These are phyloP conservation scores for Macaria notata DNA, from an alignment of 2,888 invertebrate species.

Conservation along the genomic window DNA sequence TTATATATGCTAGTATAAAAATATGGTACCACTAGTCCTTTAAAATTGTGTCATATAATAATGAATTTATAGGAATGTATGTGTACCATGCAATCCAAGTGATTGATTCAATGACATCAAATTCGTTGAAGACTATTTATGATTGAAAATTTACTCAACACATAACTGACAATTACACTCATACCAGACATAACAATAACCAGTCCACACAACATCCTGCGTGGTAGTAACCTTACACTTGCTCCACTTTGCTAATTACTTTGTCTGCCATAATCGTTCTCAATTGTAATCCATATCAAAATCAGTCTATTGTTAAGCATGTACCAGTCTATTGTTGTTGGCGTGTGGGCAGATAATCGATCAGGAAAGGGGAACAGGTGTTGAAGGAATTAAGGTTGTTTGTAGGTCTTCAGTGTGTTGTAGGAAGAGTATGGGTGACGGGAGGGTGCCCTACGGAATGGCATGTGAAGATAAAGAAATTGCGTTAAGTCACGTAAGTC, in stretches of 20 bases:
- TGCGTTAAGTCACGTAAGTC: too few species aligned
- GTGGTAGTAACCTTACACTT: slow-evolving; percentile 37
- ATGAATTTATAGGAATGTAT: too few species aligned
- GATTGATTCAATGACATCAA: too few species aligned
- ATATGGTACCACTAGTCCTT: too few species aligned
- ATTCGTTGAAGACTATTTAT: too few species aligned
- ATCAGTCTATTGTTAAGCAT: not conserved
- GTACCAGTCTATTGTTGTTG: slow-evolving; percentile 9
- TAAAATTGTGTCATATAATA: too few species aligned
- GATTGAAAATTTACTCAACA: too few species aligned
- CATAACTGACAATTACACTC: too few species aligned
- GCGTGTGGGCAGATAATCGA: slow-evolving; percentile 23
- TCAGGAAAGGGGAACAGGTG: slow-evolving; percentile 15
- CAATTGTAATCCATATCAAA: slow-evolving; percentile 17
- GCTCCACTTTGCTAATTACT: slow-evolving; percentile 22
- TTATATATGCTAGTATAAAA: too few species aligned
- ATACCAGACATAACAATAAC: too few species aligned
- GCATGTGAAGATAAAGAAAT: not conserved
- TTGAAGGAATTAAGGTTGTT: not conserved
- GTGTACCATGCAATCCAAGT: too few species aligned
- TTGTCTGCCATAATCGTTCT: slow-evolving; percentile 24
- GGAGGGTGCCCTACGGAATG: slow-evolving; percentile 9
- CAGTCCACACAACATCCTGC: slow-evolving; percentile 11
- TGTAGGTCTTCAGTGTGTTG: not conserved
- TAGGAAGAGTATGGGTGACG: slow-evolving; percentile 3